Percentiles rank a stretch among this genome's conserved stretches.
Conservation (phyloP, 2,888 invertebrate species). For the Neocrepidodera transversa region DNA sequence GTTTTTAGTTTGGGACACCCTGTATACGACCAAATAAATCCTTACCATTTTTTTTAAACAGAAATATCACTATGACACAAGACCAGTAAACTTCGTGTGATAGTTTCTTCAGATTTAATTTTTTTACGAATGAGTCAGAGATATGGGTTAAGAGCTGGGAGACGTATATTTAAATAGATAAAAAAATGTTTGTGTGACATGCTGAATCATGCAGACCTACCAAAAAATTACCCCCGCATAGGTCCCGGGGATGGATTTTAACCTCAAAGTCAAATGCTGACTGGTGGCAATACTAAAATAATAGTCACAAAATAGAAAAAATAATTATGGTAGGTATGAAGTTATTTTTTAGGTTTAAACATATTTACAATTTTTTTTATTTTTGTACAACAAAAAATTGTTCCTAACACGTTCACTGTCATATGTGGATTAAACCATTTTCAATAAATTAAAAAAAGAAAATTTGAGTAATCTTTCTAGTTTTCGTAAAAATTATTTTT, state of each 20-base stretch:
- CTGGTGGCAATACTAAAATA: conserved; percentile 59
- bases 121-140: neutral
- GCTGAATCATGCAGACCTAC: conserved; percentile 47
- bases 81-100: neutral
- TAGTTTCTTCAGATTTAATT: neutral
- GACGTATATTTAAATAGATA: conserved; percentile 19
- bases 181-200: conserved; percentile 18
- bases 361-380: no score
- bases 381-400: no score
- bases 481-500: neutral
- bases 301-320: no score
- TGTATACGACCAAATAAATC: no score
- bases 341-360: no score
- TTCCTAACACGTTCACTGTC: no score
- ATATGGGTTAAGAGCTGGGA: neutral
- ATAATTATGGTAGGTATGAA: no score
- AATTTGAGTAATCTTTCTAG: no score
- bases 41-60: conserved; percentile 14
- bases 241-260: conserved; percentile 34
- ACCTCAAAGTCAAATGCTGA: conserved; percentile 56
- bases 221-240: conserved; percentile 41
- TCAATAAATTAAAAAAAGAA: no score
- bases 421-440: no score
- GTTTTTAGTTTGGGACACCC: no score
- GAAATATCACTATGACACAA: neutral